phyloP scores from a whole-genome alignment of 1,140 invertebrate species.

The Apocrypta bakeri region DNA sequence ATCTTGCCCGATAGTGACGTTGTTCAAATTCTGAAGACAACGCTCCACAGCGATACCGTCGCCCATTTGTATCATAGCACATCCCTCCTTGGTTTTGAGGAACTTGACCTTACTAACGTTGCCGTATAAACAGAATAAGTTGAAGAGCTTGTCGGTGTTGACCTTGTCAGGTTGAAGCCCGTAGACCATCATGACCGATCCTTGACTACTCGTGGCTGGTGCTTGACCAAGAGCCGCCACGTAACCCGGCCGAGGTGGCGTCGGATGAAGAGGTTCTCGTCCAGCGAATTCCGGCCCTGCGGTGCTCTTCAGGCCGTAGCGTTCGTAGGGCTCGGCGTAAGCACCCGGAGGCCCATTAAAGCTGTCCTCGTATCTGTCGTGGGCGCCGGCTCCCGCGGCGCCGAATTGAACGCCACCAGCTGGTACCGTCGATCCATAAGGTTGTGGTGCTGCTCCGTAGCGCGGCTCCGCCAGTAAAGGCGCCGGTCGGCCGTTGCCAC shows the following conservation, averaged over 20 bases:
- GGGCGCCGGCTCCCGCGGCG: conserved; percentile 57
- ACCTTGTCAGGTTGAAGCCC: conserved; percentile 94
- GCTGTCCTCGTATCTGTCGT: conserved; percentile 74
- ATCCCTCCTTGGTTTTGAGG: conserved; percentile 98
- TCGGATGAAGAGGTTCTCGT: conserved; percentile 72
- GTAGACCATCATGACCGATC: conserved; percentile 98
- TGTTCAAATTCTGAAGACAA: conserved; percentile 95
- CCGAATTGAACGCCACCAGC: conserved; percentile 43
- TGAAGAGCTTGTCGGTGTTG: conserved; percentile 98
- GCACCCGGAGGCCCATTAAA: conserved; percentile 74
- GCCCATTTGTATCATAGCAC: conserved; percentile 99
- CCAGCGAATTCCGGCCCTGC: conserved; percentile 69
- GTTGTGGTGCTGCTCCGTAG: conserved; percentile 88
- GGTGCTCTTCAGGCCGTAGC: conserved; percentile 70
- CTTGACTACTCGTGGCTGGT: conserved; percentile 76
- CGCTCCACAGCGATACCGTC: conserved; percentile 95
- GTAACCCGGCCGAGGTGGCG: conserved; percentile 68
- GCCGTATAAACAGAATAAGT: conserved; percentile 98
- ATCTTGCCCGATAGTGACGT: conserved; percentile 85
- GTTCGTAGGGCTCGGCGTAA: conserved; percentile 74
- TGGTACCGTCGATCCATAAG: conserved; percentile 75
- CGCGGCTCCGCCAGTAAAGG: conserved; percentile 89
- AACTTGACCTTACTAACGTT: conserved; percentile 99
- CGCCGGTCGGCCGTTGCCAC: conserved; percentile 79
- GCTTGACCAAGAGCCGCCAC: conserved; percentile 71